These are phyloP conservation scores for Tachypleus tridentatus DNA, from an alignment of 1,140 invertebrate genomes.

Conservation along the genomic window DNA sequence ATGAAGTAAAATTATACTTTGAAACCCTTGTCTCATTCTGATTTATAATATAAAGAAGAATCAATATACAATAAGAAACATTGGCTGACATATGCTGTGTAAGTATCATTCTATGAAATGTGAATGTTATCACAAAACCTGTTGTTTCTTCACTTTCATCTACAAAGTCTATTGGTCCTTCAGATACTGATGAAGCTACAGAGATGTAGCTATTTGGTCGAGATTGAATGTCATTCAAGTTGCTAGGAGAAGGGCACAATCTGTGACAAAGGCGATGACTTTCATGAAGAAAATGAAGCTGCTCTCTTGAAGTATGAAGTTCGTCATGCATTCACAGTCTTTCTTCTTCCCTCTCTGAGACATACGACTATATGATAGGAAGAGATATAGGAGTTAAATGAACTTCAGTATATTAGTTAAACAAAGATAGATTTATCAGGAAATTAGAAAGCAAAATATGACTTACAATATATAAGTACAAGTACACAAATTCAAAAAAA, in stretches of 20 bases:
- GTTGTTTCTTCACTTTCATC: background rate
- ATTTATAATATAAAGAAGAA: too few species aligned
- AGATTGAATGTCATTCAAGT: slow-evolving; percentile 11
- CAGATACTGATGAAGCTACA: slow-evolving; percentile 18
- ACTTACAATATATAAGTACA: background rate
- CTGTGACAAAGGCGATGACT: slow-evolving; percentile 22
- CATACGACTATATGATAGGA: slow-evolving; percentile 46
- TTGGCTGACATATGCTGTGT: too few species aligned
- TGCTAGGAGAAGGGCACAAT: slow-evolving; percentile 12
- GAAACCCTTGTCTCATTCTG: too few species aligned
- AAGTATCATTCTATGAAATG: too few species aligned
- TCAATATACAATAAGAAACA: too few species aligned
- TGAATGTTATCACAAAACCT: too few species aligned
- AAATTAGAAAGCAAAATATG: background rate
- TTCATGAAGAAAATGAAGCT: slow-evolving; percentile 43
- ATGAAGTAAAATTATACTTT: too few species aligned
- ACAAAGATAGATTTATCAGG: slow-evolving; percentile 1
- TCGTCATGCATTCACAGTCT: slow-evolving; percentile 55
- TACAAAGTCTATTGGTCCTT: slow-evolving; percentile 11
- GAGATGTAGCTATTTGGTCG: slow-evolving; percentile 23
- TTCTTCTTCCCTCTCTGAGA: slow-evolving; percentile 57
- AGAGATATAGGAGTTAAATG: slow-evolving; percentile 6
- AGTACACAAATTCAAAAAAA: slow-evolving; percentile 1
- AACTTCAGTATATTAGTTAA: slow-evolving; percentile 6
- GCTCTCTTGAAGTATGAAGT: slow-evolving; percentile 53